Evolutionary conservation across 2,888 invertebrate species (phyloP).

Genomic region (Crioceris asparagi): DNA sequence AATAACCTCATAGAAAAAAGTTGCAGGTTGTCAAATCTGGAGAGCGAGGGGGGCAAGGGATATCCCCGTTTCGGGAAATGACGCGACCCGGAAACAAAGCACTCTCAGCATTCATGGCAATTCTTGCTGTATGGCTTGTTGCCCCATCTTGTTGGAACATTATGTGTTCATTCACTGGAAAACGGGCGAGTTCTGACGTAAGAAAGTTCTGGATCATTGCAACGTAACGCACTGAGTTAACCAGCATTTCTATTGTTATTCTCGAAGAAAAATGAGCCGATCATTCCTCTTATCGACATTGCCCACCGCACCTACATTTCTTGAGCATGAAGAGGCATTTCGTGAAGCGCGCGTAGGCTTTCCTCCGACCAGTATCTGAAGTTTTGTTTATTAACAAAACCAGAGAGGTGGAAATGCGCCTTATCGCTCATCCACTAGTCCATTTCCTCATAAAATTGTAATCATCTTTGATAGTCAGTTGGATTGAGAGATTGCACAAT

Average conservation of each 20-base stretch:
- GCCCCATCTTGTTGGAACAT: background rate
- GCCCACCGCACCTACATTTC: background rate
- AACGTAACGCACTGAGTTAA: background rate
- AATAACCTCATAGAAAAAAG: background rate
- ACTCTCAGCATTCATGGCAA: background rate
- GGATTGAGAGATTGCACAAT: background rate
- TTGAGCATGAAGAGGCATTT: background rate
- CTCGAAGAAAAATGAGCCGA: slow-evolving; percentile 1
- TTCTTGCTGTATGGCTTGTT: background rate
- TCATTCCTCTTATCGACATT: background rate
- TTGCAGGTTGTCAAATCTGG: background rate
- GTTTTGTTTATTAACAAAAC: slow-evolving; percentile 2
- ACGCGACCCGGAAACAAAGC: background rate
- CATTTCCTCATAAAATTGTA: background rate
- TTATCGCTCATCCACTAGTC: slow-evolving; percentile 1
- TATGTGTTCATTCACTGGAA: background rate
- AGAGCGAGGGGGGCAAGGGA: background rate
- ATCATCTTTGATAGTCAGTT: background rate
- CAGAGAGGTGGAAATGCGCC: slow-evolving; percentile 1
- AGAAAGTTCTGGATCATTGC: background rate
- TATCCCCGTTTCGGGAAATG: background rate
- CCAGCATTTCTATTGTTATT: background rate
- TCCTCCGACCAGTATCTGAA: background rate
- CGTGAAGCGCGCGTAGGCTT: background rate
- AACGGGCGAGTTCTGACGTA: too few species aligned